Percentiles rank a stretch among this genome's conserved stretches.
These are phyloP conservation scores for Chironomus riparius DNA, from an alignment of 2,888 invertebrate genomes.

Conservation along the genomic window DNA sequence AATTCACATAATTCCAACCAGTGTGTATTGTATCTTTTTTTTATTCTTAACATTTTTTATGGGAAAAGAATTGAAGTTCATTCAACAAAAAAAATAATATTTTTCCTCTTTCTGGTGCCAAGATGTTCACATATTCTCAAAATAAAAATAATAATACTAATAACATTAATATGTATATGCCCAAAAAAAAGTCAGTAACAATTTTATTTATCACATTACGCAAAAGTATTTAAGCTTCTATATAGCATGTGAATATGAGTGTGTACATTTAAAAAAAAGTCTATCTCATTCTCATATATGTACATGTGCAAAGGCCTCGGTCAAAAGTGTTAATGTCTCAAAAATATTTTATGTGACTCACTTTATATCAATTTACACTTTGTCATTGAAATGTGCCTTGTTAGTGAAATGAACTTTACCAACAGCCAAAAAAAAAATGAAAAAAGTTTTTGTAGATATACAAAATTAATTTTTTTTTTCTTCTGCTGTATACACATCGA, in stretches of 20 bases:
- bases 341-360: slow-evolving; percentile 7
- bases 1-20: neutral
- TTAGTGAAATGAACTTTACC: slow-evolving; percentile 18
- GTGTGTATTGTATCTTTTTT: neutral
- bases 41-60: neutral
- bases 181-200: neutral
- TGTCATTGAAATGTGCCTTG: slow-evolving; percentile 23
- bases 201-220: slow-evolving; percentile 2
- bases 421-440: neutral
- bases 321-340: neutral
- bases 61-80: slow-evolving; percentile 3
- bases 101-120: slow-evolving; percentile 3
- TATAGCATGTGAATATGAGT: too few relatives aligned
- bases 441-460: neutral
- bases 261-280: too few relatives aligned
- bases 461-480: neutral
- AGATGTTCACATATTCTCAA: slow-evolving; percentile 8
- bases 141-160: neutral
- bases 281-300: too few relatives aligned
- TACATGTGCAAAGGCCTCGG: neutral
- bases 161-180: neutral
- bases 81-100: neutral
- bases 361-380: slow-evolving; percentile 25
- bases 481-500: neutral
- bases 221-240: neutral